A percentile compares a stretch with the other conserved stretches of the same genome.
Evolutionary conservation across 2,797 vertebrate genomes (phyloP).

Genomic region (Xyrichtys novacula): DNA sequence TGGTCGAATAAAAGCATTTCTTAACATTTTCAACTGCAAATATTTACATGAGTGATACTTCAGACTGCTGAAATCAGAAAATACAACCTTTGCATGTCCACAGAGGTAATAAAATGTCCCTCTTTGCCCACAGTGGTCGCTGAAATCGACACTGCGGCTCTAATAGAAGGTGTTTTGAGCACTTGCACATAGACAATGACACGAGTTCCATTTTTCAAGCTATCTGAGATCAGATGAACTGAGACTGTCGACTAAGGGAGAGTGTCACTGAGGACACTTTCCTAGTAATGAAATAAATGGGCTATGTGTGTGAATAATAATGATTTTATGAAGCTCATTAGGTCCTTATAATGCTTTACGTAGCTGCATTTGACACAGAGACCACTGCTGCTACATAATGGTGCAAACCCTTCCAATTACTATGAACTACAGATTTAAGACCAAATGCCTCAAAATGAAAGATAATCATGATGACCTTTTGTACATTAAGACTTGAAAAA

Average conservation of each 20-base stretch:
- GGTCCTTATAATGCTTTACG: conserved; percentile 44
- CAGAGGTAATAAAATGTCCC: no score
- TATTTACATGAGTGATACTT: no score
- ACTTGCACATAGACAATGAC: conserved; percentile 10
- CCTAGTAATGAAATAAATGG: conserved; percentile 56
- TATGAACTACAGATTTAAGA: conserved; percentile 58
- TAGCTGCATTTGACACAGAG: conserved; percentile 55
- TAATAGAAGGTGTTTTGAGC: conserved; percentile 10
- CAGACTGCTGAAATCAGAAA: no score
- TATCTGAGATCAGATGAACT: conserved; percentile 38
- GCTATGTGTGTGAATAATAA: conserved; percentile 48
- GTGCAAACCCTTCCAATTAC: conserved; percentile 39
- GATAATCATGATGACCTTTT: conserved; percentile 55
- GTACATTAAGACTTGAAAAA: conserved; percentile 9
- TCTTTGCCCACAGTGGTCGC: no score
- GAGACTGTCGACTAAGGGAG: conserved; percentile 29
- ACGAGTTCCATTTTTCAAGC: conserved; percentile 41
- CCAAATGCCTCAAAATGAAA: conserved; percentile 61
- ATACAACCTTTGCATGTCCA: no score
- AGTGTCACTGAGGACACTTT: conserved; percentile 47
- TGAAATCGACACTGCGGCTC: background rate
- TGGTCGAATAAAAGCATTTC: no score
- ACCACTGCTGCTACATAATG: conserved; percentile 52
- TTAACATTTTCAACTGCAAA: no score
- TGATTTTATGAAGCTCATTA: conserved; percentile 61